These are phyloP conservation scores for Agonum fuliginosum DNA, from an alignment of 2,888 invertebrate genomes.

Conservation along the genomic window DNA sequence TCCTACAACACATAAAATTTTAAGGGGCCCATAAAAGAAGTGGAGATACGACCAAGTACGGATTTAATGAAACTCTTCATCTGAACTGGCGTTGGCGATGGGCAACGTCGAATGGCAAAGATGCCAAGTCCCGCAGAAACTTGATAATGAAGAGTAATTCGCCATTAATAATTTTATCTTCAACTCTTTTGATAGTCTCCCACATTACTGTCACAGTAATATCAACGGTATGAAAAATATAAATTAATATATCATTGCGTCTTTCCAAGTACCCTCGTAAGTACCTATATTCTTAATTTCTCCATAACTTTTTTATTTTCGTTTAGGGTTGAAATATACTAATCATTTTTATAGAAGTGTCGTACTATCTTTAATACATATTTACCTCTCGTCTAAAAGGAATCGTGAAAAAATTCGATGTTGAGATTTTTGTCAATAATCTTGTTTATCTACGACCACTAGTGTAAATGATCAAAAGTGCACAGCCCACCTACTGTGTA, in stretches of 20 bases:
- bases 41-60: constrained; percentile 22
- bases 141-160: constrained; percentile 34
- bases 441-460: no score
- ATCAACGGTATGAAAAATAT: constrained; percentile 28
- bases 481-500: no score
- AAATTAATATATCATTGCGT: constrained; percentile 39
- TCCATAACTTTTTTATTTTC: constrained; percentile 16
- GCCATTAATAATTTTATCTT: constrained; percentile 35
- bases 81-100: not conserved
- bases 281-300: not conserved
- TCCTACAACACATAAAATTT: constrained; percentile 30
- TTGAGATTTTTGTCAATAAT: no score
- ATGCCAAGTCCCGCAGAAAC: not conserved
- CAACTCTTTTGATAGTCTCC: constrained; percentile 35
- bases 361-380: not conserved
- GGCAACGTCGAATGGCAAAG: not conserved
- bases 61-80: constrained; percentile 43
- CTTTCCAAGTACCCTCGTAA: not conserved
- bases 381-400: no score
- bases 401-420: no score
- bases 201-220: constrained; percentile 16
- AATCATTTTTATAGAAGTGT: constrained; percentile 5
- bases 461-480: no score
- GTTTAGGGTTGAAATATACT: not conserved
- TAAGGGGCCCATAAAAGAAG: constrained; percentile 28